Base-by-base conservation (phyloP, 2,113 vertebrate species). In the Hypomesus transpacificus region DNA sequence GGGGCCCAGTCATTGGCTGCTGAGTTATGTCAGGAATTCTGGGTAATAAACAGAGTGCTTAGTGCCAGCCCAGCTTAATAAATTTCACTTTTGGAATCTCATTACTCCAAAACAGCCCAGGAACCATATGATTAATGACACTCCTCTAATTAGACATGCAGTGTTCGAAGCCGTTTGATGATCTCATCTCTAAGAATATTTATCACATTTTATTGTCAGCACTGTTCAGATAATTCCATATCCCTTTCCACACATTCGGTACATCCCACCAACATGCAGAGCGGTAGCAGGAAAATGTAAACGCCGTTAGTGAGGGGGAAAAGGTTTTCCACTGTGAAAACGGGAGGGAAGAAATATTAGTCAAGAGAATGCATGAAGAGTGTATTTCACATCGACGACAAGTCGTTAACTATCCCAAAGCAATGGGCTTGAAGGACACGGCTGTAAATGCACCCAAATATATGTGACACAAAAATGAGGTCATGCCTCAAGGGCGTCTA, bases 141-240 rank as follows among this genome's bases (percentile, higher is more conserved):
- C 85, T 91, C 92, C 90, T 91, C 92, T 95, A 94, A 96, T 96
- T 94, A 94, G 92, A 92, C 89, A 92, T 89, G 90, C 64, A 39
- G 89, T 78, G 84, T 89, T 83, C 89, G 92, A 93, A 93, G 84
- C 89, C 91, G 78, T 92, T 90, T 87, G 88, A 88, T 91, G 89
- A 91, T 92, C 92, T 91, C 72, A 88, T 89, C 80, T 80, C 71
- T 76, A 81, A 69, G 77, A 85, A 81, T 86, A 88, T 89, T 88
- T 80, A 85, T 88, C 84, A 82, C 57, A 67, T 85, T 89, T 84
- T 80, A 85, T 84, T 81, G 79, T 77, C 68, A 77, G 69, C 75
- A 73, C 68, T 75, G 65, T 82, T 75, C 56, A 31, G 68, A 87
- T 76, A 71, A 82, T 73, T 78, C 26, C 80, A 73, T 81, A 66